Base-by-base conservation (phyloP, 1,140 invertebrate species). In the Zaprionus ghesquierei region DNA sequence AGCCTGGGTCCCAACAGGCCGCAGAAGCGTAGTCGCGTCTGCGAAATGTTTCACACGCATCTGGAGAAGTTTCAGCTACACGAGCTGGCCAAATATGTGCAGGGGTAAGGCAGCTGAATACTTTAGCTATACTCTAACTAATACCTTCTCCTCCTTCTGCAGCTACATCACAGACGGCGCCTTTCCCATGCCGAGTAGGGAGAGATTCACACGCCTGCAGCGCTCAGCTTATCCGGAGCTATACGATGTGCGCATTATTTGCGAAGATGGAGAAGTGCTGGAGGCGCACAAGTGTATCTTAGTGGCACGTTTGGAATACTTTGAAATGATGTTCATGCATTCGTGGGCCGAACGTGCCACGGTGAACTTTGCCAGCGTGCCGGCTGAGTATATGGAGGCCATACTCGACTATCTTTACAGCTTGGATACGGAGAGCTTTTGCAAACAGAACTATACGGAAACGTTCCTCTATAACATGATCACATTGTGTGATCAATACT, bases 251-350 rank as follows among this genome's bases (percentile, higher is more conserved):
- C 79, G 74, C 3, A 92, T 95, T 3, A 75, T 92, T 22, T 93
- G 93, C 69, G 93, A 93, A 38, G 94, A 95, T 76, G 92, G 92
- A 6, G 84, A 90, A 10, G 75, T 92, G n/a, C 81, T 95, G 20
- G 81, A 91, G 46, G 95, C 94, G 33, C 95, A 96, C 85, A 95
- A 95, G 72, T 96, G 95, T 91, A 92, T 96, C 49, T 86, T 96
- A 23, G 93, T 94, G 0, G 94, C 95, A 5, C 90, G 95, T 66
- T 87, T 95, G 9, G 95, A 96, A 60, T 96, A 96, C 90, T 96
- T 96, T 90, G 93, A 93, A 56, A 94, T 94, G 87, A 95, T 96
- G 95, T 93, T 96, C 61, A 93, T 93, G 38, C 92, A 93, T 64
- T 93, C 94, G 27, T 96, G 96, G 95, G 92, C 93, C 27, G 94